Base-by-base conservation (phyloP, 2,113 vertebrate species). In the Echinops telfairi region DNA sequence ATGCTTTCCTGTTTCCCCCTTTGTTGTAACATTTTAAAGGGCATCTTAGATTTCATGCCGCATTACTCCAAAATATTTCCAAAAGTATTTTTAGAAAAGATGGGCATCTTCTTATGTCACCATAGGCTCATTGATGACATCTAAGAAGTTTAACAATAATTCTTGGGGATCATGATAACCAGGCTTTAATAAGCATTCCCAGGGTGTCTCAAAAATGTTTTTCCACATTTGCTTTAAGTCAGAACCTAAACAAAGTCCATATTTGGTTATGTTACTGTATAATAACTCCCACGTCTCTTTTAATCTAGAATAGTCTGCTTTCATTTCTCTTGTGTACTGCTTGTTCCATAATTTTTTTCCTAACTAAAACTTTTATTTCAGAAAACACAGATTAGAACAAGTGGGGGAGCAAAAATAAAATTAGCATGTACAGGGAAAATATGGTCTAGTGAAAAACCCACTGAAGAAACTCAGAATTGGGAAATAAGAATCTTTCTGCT, bases 301-400 rank as follows among this genome's bases (percentile, higher is more conserved):
- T 53, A 88, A 89, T 86, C 31, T 76, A 83, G 68, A 92, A 22
- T 47, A 90, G 71, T 38, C 5, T 5, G 29, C 64, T 36, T 90
- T 87, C 43, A 16, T 88, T 91, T 86, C 83, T 89, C 88, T 80
- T 89, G 16, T 47, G 58, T 64, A 83, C 29, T 40, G 71, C 80
- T 95, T 92, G 64, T 92, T 92, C 36, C 83, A 68, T 92, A 87
- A 77, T 20, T 31, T 57, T 62, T 86, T 83, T 78, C 16, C 17
- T 25, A 93, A 85, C 60, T 71, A 66, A 90, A 89, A 40, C 80
- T 22, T 92, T 94, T 91, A 89, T 92, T 92, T 89, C 77, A 94
- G 78, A 95, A 90, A 96, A 84, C 11, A 87, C 15, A 83, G 62
- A 90, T 87, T n/a, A 92, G 90, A 83, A 87, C 25, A 91, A 85